These are phyloP conservation scores for Hemistola chrysoprasaria DNA, from an alignment of 2,888 invertebrate genomes.

Conservation along the genomic window DNA sequence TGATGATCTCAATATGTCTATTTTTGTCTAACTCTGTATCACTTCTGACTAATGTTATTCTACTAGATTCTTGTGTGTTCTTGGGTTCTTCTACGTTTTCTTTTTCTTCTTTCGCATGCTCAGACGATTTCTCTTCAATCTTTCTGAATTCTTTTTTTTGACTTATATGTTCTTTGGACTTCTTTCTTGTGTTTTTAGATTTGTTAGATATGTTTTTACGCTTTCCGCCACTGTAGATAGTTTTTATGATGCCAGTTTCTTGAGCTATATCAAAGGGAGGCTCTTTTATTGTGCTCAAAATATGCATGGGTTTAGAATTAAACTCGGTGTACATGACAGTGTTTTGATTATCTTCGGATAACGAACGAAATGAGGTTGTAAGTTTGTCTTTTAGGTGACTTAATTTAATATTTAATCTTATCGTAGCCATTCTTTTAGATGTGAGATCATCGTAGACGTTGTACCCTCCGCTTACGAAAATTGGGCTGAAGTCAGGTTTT, in stretches of 20 bases:
- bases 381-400: constrained; percentile 42
- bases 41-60: constrained; percentile 41
- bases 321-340: constrained; percentile 25
- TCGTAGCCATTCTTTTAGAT: constrained; percentile 51
- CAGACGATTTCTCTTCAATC: not conserved
- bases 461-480: constrained; percentile 39
- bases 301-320: constrained; percentile 21
- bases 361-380: constrained; percentile 26
- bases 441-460: constrained; percentile 54
- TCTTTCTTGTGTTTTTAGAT: constrained; percentile 13
- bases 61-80: constrained; percentile 12
- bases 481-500: constrained; percentile 29
- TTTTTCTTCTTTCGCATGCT: not conserved
- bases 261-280: constrained; percentile 11
- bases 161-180: constrained; percentile 7
- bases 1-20: constrained; percentile 30
- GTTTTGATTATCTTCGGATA: constrained; percentile 26
- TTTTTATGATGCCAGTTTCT: constrained; percentile 43
- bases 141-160: not conserved
- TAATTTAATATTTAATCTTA: constrained; percentile 53
- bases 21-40: constrained; percentile 33
- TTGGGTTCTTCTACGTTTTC: not conserved
- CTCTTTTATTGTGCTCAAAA: constrained; percentile 23
- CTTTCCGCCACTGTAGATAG: constrained; percentile 37
- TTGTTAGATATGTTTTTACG: constrained; percentile 20